Evolutionary conservation across 2,797 vertebrate genomes (phyloP), one percentile per base, ranked within the genome.

Genomic region (Diplodus puntazzo): DNA sequence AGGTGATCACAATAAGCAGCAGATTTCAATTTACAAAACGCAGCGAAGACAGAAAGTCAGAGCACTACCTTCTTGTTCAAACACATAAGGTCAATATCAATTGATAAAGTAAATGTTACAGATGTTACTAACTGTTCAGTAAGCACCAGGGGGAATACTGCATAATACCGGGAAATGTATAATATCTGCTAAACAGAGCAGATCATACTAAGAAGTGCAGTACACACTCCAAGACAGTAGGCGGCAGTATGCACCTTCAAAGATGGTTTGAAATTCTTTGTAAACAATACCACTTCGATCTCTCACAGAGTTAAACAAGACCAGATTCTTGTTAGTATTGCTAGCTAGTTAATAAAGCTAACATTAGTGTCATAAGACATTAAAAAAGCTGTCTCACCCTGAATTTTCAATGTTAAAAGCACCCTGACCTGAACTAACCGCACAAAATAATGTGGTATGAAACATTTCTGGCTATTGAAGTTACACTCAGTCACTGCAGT

Each of bases 31-130:
- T 30, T 34, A 30, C 68, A 21, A 13, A 43, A 20, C 8, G 2
- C 23, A 1, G 12, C 2, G 21, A 1, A 43, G 12, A 54, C 59
- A 64, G 39, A 18, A 73, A 21, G 45, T 27, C 23, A 0, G 34
- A 13, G 73, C 34, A n/a, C 73, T 18, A 39, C 21, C 48, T 48
- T 64, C 23, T 39, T 55, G 16, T 13, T 58, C 23, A 64, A 55
- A 46, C 1, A n/a, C 60, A 39, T 18, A 6, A 59, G 27, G 21
- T 67, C 53, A 43, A 5, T n/a, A 43, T 59, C 49, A 68, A 75
- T 27, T 66, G 30, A 66, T 42, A 27, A 45, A 25, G 46, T 66
- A 58, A 67, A 60, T 60, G 57, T 27, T 8, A 67, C 48, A 27
- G 45, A 58, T 54, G 34, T 48, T n/a, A 73, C 25, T 30, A 16